Conservation (phyloP, 2,797 vertebrate species). For the Cynopterus sphinx region DNA sequence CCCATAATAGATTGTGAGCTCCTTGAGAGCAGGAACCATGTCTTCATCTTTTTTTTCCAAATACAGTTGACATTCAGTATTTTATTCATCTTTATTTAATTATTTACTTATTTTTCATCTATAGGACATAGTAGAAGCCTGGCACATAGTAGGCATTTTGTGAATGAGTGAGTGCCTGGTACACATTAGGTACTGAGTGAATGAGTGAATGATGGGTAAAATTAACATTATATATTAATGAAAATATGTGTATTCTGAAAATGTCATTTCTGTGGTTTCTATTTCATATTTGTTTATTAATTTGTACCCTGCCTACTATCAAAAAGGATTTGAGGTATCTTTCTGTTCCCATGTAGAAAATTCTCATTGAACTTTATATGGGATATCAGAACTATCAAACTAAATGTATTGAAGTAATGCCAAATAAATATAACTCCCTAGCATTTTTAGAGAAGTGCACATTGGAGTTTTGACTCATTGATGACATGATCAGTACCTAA, state of each 20-base stretch:
- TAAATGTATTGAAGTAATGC: slow-evolving; percentile 60
- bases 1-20: slow-evolving; percentile 75
- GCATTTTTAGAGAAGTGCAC: slow-evolving; percentile 56
- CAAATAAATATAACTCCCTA: slow-evolving; percentile 60
- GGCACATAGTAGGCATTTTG: slow-evolving; percentile 31
- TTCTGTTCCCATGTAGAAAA: slow-evolving; percentile 66
- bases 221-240: slow-evolving; percentile 35
- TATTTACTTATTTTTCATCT: neutral
- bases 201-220: slow-evolving; percentile 39
- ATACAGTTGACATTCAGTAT: neutral
- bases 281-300: slow-evolving; percentile 75
- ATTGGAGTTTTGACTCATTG: slow-evolving; percentile 69
- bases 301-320: slow-evolving; percentile 75
- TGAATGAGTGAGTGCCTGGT: slow-evolving; percentile 39
- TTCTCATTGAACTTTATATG: slow-evolving; percentile 68
- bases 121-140: slow-evolving; percentile 43
- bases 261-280: slow-evolving; percentile 70
- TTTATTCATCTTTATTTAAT: too few relatives aligned
- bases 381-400: slow-evolving; percentile 58
- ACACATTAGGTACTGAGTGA: slow-evolving; percentile 34
- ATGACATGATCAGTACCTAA: slow-evolving; percentile 72
- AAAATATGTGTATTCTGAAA: slow-evolving; percentile 66
- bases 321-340: slow-evolving; percentile 78
- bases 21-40: slow-evolving; percentile 70
- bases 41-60: neutral